Evolutionary conservation across 1,140 invertebrate species (phyloP).

Genomic region (Caerostris darwini): DNA sequence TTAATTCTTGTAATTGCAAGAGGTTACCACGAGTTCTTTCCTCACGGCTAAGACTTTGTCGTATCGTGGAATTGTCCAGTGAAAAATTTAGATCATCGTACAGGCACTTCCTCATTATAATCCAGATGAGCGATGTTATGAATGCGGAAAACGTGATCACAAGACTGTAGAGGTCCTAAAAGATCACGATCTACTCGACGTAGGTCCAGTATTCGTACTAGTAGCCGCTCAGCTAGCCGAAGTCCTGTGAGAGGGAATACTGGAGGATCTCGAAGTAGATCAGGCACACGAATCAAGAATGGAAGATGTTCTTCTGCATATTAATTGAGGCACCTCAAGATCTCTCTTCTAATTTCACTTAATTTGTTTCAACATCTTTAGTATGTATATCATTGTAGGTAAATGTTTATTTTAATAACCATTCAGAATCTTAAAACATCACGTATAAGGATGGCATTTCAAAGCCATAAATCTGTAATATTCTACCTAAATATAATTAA

Average conservation of each 20-base stretch:
- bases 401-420: slow-evolving; percentile 10
- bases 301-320: slow-evolving; percentile 62
- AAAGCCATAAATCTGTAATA: background rate
- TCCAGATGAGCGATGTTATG: slow-evolving; percentile 94
- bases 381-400: slow-evolving; percentile 33
- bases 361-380: slow-evolving; percentile 23
- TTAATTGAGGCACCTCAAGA: background rate
- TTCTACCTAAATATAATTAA: no score
- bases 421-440: background rate
- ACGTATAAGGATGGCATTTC: background rate
- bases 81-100: slow-evolving; percentile 85
- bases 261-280: slow-evolving; percentile 63
- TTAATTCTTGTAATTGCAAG: no score
- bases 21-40: no score
- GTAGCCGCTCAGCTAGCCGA: slow-evolving; percentile 62
- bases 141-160: slow-evolving; percentile 94
- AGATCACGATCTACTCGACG: slow-evolving; percentile 67
- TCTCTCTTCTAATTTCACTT: background rate
- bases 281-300: slow-evolving; percentile 73
- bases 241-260: slow-evolving; percentile 51
- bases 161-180: slow-evolving; percentile 87
- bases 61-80: slow-evolving; percentile 92
- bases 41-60: no score
- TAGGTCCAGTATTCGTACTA: slow-evolving; percentile 57
- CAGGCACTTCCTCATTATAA: slow-evolving; percentile 85